Conservation (phyloP, 2,113 vertebrate genomes). For the Scopus umbretta region DNA sequence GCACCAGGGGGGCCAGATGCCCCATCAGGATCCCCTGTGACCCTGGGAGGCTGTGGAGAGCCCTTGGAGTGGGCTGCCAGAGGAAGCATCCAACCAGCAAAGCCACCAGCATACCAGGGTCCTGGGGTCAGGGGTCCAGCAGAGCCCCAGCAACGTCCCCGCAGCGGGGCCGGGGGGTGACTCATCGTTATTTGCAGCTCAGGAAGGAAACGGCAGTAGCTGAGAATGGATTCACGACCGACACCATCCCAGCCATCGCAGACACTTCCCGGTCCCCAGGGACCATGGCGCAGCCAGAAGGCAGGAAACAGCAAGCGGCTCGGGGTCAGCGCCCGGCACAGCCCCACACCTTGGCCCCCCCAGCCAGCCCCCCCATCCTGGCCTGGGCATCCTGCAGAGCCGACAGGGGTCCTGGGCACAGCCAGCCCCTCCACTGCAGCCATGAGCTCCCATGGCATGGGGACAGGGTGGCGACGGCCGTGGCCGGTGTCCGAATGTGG, state of each 20-base stretch:
- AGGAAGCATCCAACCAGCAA: not conserved
- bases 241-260: not conserved
- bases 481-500: fast-evolving
- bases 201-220: conserved; percentile 47
- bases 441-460: fast-evolving
- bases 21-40: fast-evolving
- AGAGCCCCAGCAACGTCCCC: not conserved
- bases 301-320: not conserved
- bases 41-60: not conserved
- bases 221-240: not conserved
- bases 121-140: not conserved
- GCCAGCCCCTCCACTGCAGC: not conserved
- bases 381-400: not conserved
- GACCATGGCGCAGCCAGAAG: not conserved
- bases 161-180: not conserved
- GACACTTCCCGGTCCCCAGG: not conserved
- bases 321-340: not conserved
- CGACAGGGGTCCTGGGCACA: not conserved
- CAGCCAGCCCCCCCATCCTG: not conserved
- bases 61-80: too few relatives aligned
- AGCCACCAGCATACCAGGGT: fast-evolving
- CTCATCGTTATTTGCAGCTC: conserved; percentile 37
- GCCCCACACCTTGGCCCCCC: not conserved
- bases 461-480: not conserved
- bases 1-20: fast-evolving